Conservation (phyloP, 92 coral and sea anemone genomes). For the Palythoa heliodiscus region DNA sequence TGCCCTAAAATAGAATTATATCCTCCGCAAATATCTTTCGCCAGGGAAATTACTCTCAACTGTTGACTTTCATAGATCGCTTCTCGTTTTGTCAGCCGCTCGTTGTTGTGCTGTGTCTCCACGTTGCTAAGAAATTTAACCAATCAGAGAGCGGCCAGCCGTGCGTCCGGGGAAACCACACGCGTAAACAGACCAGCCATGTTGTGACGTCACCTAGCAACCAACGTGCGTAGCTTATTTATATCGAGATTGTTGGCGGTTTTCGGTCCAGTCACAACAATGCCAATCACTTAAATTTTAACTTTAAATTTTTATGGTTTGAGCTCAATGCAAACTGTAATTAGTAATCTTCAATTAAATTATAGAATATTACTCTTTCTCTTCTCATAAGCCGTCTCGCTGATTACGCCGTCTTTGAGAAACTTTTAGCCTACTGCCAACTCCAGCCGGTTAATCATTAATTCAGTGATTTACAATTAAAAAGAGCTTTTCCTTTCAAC, state of each 20-base stretch:
- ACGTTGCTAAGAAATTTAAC: slow-evolving; percentile 96
- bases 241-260: background rate
- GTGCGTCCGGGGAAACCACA: slow-evolving; percentile 96
- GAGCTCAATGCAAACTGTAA: background rate
- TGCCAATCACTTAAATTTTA: background rate
- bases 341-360: background rate
- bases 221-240: slow-evolving; percentile 37
- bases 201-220: slow-evolving; percentile 66
- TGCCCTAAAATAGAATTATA: slow-evolving; percentile 34
- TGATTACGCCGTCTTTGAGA: background rate
- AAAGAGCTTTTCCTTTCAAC: no score
- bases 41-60: slow-evolving; percentile 29
- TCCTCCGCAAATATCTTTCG: background rate
- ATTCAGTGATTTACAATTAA: no score
- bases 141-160: slow-evolving; percentile 83
- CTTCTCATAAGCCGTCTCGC: background rate
- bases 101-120: slow-evolving; percentile 90
- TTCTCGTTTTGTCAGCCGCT: slow-evolving; percentile 94
- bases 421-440: no score
- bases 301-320: no score
- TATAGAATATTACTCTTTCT: background rate
- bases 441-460: no score
- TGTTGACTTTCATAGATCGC: slow-evolving; percentile 67
- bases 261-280: background rate
- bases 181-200: slow-evolving; percentile 80